These are phyloP conservation scores for Aspidoscelis tigris DNA, from an alignment of 2,113 vertebrate genomes.

Conservation along the genomic window DNA sequence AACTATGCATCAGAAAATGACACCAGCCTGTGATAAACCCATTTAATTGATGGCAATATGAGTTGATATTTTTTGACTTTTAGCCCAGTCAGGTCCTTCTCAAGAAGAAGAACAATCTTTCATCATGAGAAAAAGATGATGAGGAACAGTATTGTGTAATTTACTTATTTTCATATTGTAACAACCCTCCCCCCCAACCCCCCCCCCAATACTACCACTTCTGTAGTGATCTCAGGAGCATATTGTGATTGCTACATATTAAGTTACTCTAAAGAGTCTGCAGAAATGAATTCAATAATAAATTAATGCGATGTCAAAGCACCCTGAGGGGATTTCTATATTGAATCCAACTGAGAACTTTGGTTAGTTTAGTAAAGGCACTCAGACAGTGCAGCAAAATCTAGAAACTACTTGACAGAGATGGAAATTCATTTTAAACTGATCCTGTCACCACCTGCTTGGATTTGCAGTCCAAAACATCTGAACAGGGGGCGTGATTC, in stretches of 20 bases:
- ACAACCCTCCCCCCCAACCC: not conserved
- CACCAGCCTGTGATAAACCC: not conserved
- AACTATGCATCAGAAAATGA: not conserved
- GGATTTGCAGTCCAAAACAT: no score
- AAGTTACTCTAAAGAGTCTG: slow-evolving; percentile 59
- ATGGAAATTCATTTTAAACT: slow-evolving; percentile 21
- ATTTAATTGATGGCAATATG: not conserved
- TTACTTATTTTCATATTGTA: slow-evolving; percentile 23
- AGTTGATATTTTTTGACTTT: not conserved
- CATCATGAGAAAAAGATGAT: not conserved
- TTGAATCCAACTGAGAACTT: slow-evolving; percentile 47
- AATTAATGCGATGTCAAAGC: slow-evolving; percentile 53
- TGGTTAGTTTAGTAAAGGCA: slow-evolving; percentile 54
- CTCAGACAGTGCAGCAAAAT: slow-evolving; percentile 39
- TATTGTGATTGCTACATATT: slow-evolving; percentile 31
- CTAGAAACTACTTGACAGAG: slow-evolving; percentile 45
- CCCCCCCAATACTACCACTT: not conserved
- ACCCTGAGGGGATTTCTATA: slow-evolving; percentile 57
- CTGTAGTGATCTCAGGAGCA: slow-evolving; percentile 28
- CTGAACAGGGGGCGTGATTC: no score
- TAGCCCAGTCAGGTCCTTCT: not conserved
- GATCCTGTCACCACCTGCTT: not conserved
- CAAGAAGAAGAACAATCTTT: not conserved
- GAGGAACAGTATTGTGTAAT: not conserved
- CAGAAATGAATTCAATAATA: slow-evolving; percentile 55